Percentiles rank a stretch among this genome's conserved stretches.
Conservation (phyloP, 1,140 invertebrate species). For the Solen grandis region DNA sequence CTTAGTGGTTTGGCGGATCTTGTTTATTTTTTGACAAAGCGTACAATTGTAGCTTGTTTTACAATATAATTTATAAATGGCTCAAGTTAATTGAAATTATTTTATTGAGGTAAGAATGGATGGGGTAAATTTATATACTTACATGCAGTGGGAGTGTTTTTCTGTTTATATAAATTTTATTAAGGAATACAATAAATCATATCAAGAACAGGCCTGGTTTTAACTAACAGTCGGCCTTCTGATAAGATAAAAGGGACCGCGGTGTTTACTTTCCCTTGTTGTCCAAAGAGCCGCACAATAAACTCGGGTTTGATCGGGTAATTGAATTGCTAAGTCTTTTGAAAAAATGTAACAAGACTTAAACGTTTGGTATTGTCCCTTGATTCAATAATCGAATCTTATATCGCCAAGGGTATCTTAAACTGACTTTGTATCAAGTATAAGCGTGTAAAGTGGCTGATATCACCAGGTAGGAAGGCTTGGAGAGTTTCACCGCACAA, state of each 20-base stretch:
- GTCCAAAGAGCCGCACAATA: not conserved
- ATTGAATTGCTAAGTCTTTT: not conserved
- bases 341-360: not conserved
- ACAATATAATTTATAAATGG: too few relatives aligned
- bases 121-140: too few relatives aligned
- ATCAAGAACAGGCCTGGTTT: too few relatives aligned
- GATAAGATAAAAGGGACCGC: not conserved
- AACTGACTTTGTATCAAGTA: not conserved
- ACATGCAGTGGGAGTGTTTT: too few relatives aligned
- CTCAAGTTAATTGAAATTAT: too few relatives aligned
- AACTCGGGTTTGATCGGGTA: not conserved
- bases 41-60: too few relatives aligned
- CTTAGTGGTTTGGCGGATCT: too few relatives aligned
- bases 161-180: too few relatives aligned
- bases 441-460: not conserved
- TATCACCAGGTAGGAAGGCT: not conserved
- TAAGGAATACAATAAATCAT: too few relatives aligned
- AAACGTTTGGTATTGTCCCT: not conserved
- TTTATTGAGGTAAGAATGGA: too few relatives aligned
- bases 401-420: not conserved
- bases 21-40: too few relatives aligned
- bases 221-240: too few relatives aligned
- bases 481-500: not conserved
- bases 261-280: not conserved
- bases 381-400: not conserved